Base-by-base conservation (phyloP, 2,888 invertebrate genomes). In the Synergus gifuensis region DNA sequence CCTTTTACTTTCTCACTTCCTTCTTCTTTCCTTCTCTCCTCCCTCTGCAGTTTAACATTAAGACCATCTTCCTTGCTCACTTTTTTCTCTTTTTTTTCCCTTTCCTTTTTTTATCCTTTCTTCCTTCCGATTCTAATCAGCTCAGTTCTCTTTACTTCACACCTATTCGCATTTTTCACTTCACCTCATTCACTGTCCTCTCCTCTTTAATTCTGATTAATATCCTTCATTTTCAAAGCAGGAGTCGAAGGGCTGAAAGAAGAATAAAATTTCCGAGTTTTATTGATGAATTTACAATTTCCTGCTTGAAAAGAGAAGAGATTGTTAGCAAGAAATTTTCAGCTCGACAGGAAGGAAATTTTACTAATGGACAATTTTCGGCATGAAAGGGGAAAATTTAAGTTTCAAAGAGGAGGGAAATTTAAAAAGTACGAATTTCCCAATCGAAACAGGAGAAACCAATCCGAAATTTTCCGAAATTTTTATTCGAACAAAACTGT, bases 91-190 rank as follows among this genome's bases (percentile, higher is more conserved):
- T n/a, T 62, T 36, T 62, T 62, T 9, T 28, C 40, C 14, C 69
- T 46, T 44, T 42, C 14, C 62, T 49, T 49, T 42, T 76, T 77
- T 42, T 63, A 49, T 78, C 76, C 28, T 73, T 46, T 14, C 80
- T 79, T 18, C 49, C 46, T 79, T 73, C 58, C 67, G 76, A 44
- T 22, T 60, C 64, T 62, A 18, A 78, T 77, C 76, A 54, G 69
- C 78, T 63, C 66, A 76, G 80, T 76, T 79, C 83, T 85, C 86
- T 82, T 84, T 79, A 83, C 78, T 63, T 76, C 79, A 77, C 78
- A 62, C 79, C 78, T 76, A 76, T 67, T 12, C 42, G 73, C 76
- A 54, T 73, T 44, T 64, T 76, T 44, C 18, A 44, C 46, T 73
- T 44, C 63, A 40, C 22, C 67, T 44, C 58, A 63, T 63, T 63